phyloP scores from a whole-genome alignment of 2,797 vertebrate species.

The Cetoscarus ocellatus region DNA sequence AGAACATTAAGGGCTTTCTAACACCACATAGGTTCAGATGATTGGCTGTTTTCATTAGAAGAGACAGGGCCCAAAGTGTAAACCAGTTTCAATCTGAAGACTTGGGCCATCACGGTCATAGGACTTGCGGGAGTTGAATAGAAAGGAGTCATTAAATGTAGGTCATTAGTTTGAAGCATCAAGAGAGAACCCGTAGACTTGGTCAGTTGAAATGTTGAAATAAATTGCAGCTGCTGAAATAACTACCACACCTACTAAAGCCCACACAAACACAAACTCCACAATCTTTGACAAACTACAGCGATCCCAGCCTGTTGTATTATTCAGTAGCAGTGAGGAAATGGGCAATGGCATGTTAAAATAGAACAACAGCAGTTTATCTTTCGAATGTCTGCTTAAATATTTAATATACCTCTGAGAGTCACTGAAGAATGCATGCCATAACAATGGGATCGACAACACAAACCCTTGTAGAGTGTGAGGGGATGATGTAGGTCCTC shows the following conservation, averaged over 20 bases:
- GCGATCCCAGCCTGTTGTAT: conserved; percentile 50
- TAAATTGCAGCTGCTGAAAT: conserved; percentile 28
- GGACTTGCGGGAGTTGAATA: conserved; percentile 35
- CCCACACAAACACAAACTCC: not conserved
- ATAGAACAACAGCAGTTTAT: conserved; percentile 79
- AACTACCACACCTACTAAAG: conserved; percentile 13
- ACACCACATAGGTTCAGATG: not conserved
- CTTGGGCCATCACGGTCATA: conserved; percentile 33
- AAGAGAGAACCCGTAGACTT: conserved; percentile 32
- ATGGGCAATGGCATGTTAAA: conserved; percentile 71
- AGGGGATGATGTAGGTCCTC: conserved; percentile 18
- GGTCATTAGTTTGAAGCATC: conserved; percentile 9
- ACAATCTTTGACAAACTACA: conserved; percentile 11
- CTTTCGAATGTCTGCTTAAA: conserved; percentile 73
- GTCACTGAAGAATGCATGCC: conserved; percentile 24
- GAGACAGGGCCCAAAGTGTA: conserved; percentile 23
- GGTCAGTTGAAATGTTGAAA: conserved; percentile 1
- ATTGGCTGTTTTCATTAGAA: conserved; percentile 24
- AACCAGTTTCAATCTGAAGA: conserved; percentile 38
- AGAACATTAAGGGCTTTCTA: conserved; percentile 24
- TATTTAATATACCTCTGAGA: conserved; percentile 76
- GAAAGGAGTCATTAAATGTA: conserved; percentile 52
- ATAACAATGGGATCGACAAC: conserved; percentile 22
- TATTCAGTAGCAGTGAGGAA: conserved; percentile 69
- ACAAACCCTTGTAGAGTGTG: not conserved